Base-by-base conservation (phyloP, 2,888 invertebrate species). In the Apoderus coryli region DNA sequence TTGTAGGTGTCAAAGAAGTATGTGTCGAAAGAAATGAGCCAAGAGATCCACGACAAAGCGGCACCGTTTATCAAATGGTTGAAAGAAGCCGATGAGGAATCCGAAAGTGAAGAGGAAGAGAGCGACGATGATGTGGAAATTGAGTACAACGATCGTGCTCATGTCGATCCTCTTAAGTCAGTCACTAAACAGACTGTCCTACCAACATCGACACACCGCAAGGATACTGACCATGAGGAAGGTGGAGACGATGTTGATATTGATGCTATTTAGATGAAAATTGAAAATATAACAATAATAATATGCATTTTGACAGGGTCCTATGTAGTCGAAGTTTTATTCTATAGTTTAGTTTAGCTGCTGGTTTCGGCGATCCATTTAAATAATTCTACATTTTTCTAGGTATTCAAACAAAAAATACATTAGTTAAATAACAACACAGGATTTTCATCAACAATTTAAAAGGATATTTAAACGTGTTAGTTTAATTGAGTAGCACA, bases 1-100 rank as follows among this genome's bases (percentile, higher is more conserved):
- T 35, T 31, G 4, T 32, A 54, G 54, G 53, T 57, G 11, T 82
- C 80, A 48, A 90, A 86, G 65, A 95, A 93, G 61, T 92, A 89
- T 60, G 92, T 93, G 27, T 67, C 77, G 34, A 82, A 82, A 55
- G 95, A 96, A 57, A 61, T 92, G 36, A 78, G 82, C 36, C 77
- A 80, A 37, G 90, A 95, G 56, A 90, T 98, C 53, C 82, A 89
- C 45, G 76, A 79, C 40, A 81, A 84, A 52, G 93, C 92, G 30
- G 76, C 78, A 50, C 90, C 90, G 34, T 92, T 98, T 62, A 72
- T 98, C 38, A 88, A 80, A 50, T 98, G 98, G 98, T 70, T 98
- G 46, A 76, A 84, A 57, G 92, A 96, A 56, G 96, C 96, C 35
- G 93, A 93, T 53, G 93, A 93, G 57, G 89, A 89, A 54, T 80